Evolutionary conservation across 2,113 vertebrate genomes (phyloP).

Genomic region (Gorsachius goisagi): DNA sequence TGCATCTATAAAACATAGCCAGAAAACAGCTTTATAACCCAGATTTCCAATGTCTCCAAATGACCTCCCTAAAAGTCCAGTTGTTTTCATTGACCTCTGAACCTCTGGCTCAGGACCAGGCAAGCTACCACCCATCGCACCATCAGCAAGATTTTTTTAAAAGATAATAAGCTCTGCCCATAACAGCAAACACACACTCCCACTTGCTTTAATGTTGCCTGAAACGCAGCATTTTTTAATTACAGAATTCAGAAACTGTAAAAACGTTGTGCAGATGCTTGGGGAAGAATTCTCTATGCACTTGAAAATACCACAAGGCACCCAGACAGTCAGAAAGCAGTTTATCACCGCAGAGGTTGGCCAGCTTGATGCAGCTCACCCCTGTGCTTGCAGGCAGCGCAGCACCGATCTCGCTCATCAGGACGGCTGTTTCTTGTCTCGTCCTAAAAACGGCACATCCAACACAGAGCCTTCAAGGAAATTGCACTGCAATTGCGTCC

Average conservation of each 20-base stretch:
- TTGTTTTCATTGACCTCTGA: neutral
- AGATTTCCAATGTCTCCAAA: neutral
- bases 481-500: neutral
- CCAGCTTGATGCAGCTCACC: neutral
- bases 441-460: neutral
- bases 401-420: neutral
- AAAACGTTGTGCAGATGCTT: neutral
- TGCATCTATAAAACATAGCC: neutral
- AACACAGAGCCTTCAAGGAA: neutral
- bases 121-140: accelerated
- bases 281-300: neutral
- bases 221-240: neutral
- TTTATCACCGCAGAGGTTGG: neutral
- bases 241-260: neutral
- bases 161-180: neutral
- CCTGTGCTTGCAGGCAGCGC: neutral
- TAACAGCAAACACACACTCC: neutral
- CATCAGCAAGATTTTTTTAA: neutral
- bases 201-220: neutral
- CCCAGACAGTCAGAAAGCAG: neutral
- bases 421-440: neutral
- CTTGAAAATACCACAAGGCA: neutral
- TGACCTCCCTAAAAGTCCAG: neutral
- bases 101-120: neutral
- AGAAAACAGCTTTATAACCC: neutral